Percentiles rank a stretch among this genome's conserved stretches.
Evolutionary conservation across 1,140 invertebrate species (phyloP).

Genomic region (Tetramorium alpestre): DNA sequence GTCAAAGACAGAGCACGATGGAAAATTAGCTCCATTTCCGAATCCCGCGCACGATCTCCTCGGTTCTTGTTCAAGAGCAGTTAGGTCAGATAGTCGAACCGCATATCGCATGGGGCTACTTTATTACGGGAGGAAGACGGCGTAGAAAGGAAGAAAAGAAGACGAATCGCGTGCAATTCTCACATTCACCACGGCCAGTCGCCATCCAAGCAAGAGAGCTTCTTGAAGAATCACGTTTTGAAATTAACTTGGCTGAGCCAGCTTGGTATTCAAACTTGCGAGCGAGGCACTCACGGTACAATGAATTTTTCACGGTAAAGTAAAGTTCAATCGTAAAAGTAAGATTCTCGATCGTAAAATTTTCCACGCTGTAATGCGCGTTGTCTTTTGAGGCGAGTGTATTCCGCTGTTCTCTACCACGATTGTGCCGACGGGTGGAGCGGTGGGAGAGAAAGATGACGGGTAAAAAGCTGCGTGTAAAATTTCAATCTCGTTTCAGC

Average conservation of each 20-base stretch:
- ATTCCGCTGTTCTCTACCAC: not conserved
- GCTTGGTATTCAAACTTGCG: conserved; percentile 22
- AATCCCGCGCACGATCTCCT: conserved; percentile 66
- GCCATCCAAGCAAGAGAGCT: not conserved
- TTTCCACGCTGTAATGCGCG: conserved; percentile 30
- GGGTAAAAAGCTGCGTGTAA: conserved; percentile 42
- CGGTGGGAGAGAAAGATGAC: not conserved
- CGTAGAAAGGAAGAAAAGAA: not conserved
- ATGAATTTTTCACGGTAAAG: conserved; percentile 40
- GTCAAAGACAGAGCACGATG: not conserved
- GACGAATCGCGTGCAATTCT: conserved; percentile 57
- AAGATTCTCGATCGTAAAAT: conserved; percentile 21
- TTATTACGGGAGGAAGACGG: conserved; percentile 60
- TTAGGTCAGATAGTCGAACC: conserved; percentile 59
- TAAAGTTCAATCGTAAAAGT: conserved; percentile 50
- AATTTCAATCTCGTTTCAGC: conserved; percentile 57
- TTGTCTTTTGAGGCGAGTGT: conserved; percentile 36
- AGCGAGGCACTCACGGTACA: conserved; percentile 16
- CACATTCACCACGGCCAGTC: conserved; percentile 8
- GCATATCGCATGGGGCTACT: conserved; percentile 65
- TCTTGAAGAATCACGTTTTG: conserved; percentile 31
- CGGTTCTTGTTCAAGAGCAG: conserved; percentile 50
- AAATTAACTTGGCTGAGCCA: not conserved
- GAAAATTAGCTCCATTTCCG: conserved; percentile 63
- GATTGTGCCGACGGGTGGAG: not conserved